Evolutionary conservation across 2,113 vertebrate species (phyloP).

Genomic region (Actenoides hombroni): DNA sequence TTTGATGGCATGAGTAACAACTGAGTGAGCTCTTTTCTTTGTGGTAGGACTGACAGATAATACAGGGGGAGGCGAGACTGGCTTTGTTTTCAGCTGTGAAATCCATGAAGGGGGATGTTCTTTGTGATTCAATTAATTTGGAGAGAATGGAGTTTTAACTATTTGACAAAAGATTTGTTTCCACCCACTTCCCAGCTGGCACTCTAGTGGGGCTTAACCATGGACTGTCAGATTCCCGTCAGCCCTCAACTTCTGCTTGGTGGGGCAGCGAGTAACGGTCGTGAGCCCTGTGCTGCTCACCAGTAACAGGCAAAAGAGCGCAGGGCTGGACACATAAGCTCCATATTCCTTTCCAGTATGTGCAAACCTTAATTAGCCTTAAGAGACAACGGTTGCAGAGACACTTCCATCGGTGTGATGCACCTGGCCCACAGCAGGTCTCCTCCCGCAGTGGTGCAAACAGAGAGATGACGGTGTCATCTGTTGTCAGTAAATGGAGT

Average conservation of each 20-base stretch:
- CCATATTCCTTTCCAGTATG: neutral
- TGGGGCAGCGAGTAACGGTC: neutral
- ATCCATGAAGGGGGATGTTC: neutral
- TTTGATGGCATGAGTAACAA: neutral
- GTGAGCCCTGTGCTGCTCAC: neutral
- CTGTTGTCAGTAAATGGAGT: neutral
- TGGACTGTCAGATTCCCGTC: slow-evolving; percentile 24
- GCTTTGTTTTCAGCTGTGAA: slow-evolving; percentile 36
- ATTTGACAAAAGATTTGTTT: slow-evolving; percentile 25
- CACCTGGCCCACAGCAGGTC: neutral
- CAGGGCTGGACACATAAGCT: neutral
- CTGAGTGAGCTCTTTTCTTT: neutral
- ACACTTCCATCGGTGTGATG: rapidly evolving
- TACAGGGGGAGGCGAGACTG: neutral
- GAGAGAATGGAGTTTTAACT: slow-evolving; percentile 21
- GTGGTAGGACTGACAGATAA: slow-evolving; percentile 2
- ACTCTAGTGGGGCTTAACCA: neutral
- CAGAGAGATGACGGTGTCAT: neutral
- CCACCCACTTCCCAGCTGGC: slow-evolving; percentile 59
- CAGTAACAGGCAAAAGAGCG: neutral
- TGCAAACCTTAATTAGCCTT: neutral
- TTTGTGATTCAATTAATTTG: slow-evolving; percentile 42
- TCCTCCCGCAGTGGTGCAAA: neutral
- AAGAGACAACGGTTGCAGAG: neutral
- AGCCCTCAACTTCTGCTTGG: neutral